Evolutionary conservation across 2,888 invertebrate genomes (phyloP).

Genomic region (Sepioteuthis lessoniana): DNA sequence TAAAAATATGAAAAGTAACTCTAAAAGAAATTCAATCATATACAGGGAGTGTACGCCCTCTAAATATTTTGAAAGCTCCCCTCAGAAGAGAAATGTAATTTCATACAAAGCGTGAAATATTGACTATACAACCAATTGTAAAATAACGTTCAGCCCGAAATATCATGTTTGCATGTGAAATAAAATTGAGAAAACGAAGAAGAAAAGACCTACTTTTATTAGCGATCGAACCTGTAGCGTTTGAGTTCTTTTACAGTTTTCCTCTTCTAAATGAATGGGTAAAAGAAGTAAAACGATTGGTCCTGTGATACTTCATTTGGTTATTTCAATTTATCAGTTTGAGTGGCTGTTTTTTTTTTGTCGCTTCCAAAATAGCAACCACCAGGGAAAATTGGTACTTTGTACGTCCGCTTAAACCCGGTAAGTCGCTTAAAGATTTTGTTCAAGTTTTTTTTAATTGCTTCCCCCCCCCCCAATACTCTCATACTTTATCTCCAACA

Average conservation of each 20-base stretch:
- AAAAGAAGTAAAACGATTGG: background rate
- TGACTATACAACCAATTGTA: no score
- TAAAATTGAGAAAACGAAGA: no score
- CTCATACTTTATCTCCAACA: no score
- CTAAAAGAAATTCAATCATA: no score
- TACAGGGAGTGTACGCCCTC: no score
- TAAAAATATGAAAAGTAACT: no score
- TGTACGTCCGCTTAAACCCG: background rate
- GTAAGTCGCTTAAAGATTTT: background rate
- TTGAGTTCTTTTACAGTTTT: background rate
- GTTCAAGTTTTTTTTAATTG: background rate
- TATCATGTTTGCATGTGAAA: no score
- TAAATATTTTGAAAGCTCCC: no score
- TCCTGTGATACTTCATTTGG: background rate
- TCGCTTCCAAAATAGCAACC: background rate
- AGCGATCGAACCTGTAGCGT: background rate
- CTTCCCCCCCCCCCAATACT: no score
- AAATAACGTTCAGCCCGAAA: no score
- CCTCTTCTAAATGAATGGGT: conserved; percentile 2
- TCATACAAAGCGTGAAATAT: no score
- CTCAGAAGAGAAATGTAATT: no score
- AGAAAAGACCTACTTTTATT: background rate
- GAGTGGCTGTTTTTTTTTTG: background rate
- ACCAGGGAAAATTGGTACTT: background rate
- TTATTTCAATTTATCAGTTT: background rate